These are phyloP conservation scores for Apodemus speciosus DNA, from an alignment of 2,113 vertebrate genomes.

Conservation along the genomic window DNA sequence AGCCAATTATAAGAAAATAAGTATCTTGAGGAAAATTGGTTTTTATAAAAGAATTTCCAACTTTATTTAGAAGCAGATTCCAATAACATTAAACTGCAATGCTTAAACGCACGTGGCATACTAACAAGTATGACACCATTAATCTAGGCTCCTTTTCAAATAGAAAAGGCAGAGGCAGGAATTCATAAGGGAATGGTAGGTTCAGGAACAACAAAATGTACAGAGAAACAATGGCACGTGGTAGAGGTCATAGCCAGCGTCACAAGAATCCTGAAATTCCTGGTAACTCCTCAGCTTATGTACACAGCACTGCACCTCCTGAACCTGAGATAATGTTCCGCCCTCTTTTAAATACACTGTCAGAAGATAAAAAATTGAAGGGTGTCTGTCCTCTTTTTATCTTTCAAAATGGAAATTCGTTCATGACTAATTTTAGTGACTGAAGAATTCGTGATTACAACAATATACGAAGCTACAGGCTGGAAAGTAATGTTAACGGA, in stretches of 20 bases:
- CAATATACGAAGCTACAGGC: not conserved
- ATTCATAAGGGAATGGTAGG: not conserved
- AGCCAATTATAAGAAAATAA: not conserved
- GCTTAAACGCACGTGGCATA: not conserved
- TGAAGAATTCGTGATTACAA: not conserved
- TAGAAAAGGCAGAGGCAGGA: not conserved
- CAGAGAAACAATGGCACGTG: not conserved
- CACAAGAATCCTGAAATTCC: not conserved
- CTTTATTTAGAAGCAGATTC: not conserved
- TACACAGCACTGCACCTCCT: accelerated
- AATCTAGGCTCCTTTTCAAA: not conserved
- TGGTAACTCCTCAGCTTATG: not conserved
- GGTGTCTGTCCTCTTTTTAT: not conserved
- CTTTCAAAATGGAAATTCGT: not conserved
- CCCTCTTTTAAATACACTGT: not conserved
- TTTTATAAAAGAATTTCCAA: not conserved
- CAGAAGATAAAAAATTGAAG: not conserved
- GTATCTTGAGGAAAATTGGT: not conserved
- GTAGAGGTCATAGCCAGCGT: not conserved
- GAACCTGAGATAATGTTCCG: not conserved
- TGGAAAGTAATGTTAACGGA: not conserved
- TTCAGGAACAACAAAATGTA: not conserved
- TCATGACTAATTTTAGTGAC: not conserved
- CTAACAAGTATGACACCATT: not conserved
- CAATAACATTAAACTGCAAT: not conserved